phyloP scores from a whole-genome alignment of 2,113 vertebrate species.

The Zosterops japonicus region DNA sequence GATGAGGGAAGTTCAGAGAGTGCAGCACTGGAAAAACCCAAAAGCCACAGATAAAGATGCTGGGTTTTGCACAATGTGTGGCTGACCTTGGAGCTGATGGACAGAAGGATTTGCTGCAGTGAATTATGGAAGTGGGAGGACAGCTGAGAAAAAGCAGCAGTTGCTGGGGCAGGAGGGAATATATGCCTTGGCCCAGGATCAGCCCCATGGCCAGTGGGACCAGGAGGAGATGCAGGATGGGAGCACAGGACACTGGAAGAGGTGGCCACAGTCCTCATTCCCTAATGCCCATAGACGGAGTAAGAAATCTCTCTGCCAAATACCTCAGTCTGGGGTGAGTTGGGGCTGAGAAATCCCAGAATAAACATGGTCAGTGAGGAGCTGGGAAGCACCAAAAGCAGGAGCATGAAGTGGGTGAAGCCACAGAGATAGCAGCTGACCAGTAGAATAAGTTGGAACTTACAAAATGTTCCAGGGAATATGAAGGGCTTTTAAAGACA shows the following conservation, averaged over 20 bases:
- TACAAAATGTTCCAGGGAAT: not conserved
- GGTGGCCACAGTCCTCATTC: not conserved
- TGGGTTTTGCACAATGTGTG: rapidly evolving
- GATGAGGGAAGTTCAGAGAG: not conserved
- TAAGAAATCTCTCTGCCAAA: not conserved
- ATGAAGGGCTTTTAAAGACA: slow-evolving; percentile 5
- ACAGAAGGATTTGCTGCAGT: not conserved
- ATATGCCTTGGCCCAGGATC: not conserved
- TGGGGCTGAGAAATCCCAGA: not conserved
- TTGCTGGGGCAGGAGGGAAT: not conserved
- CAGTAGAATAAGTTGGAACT: not conserved
- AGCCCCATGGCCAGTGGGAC: not conserved
- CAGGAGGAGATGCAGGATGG: not conserved
- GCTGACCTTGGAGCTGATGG: not conserved
- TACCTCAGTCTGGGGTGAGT: rapidly evolving
- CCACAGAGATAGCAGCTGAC: not conserved
- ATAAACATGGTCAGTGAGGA: rapidly evolving
- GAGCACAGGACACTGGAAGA: rapidly evolving
- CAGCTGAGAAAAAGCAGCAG: not conserved
- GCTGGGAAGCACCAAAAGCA: not conserved
- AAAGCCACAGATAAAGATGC: not conserved
- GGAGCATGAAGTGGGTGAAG: not conserved
- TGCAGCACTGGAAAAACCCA: not conserved
- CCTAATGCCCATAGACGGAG: rapidly evolving
- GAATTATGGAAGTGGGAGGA: not conserved